phyloP scores from a whole-genome alignment of 2,888 invertebrate species.

The Thymelicus lineola region DNA sequence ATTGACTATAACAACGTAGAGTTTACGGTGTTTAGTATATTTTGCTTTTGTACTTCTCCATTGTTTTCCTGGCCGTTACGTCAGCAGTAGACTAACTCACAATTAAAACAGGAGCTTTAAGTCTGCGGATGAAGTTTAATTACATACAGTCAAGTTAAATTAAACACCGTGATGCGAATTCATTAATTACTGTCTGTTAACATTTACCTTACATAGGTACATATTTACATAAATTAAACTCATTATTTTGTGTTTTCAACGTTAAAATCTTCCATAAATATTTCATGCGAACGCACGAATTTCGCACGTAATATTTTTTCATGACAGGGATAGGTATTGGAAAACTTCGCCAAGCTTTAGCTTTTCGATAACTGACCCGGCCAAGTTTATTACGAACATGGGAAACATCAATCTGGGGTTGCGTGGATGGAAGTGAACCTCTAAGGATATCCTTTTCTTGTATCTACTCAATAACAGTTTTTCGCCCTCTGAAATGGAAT shows the following conservation, averaged over 20 bases:
- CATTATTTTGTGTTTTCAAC: too few species aligned
- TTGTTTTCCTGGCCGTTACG: slow-evolving; percentile 16
- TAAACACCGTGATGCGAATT: slow-evolving; percentile 29
- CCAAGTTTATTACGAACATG: slow-evolving; percentile 9
- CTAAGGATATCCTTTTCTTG: slow-evolving; percentile 3
- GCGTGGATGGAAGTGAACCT: background rate
- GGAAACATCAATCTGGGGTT: slow-evolving; percentile 9
- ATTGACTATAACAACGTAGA: background rate
- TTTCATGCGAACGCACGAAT: background rate
- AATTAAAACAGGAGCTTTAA: slow-evolving; percentile 23
- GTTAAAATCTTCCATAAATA: background rate
- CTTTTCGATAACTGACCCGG: slow-evolving; percentile 19
- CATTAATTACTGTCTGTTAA: slow-evolving; percentile 35
- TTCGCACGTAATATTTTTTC: background rate
- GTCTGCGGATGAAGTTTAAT: slow-evolving; percentile 36
- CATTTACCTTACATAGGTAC: slow-evolving; percentile 16
- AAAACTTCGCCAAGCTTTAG: slow-evolving; percentile 9
- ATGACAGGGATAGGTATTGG: background rate
- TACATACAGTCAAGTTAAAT: slow-evolving; percentile 26
- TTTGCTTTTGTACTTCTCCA: slow-evolving; percentile 15
- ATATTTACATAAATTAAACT: slow-evolving; percentile 6
- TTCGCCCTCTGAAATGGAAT: background rate
- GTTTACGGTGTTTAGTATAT: too few species aligned
- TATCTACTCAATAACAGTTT: background rate
- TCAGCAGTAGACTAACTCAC: slow-evolving; percentile 16